phyloP scores from a whole-genome alignment of 2,113 vertebrate genomes.

The Paradoxurus hermaphroditus region DNA sequence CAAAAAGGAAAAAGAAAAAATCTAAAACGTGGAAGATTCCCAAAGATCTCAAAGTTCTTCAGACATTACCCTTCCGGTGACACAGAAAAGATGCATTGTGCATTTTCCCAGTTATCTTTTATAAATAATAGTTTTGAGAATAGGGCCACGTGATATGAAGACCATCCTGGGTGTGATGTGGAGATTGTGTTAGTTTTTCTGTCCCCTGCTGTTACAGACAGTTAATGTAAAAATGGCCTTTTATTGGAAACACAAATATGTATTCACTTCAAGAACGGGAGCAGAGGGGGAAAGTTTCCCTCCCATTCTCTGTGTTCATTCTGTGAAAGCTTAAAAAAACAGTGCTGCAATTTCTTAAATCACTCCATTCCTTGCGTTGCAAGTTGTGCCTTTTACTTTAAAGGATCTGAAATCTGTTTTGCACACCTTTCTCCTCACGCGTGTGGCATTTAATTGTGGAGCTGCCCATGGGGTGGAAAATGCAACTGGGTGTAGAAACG shows the following conservation, averaged over 20 bases:
- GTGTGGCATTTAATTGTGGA: slow-evolving; percentile 64
- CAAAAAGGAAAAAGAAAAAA: slow-evolving; percentile 43
- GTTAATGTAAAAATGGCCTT: slow-evolving; percentile 80
- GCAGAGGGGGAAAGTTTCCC: slow-evolving; percentile 74
- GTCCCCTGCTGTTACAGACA: slow-evolving; percentile 79
- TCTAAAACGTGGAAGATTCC: slow-evolving; percentile 74
- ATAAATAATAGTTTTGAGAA: slow-evolving; percentile 80
- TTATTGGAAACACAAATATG: slow-evolving; percentile 79
- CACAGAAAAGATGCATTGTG: slow-evolving; percentile 68
- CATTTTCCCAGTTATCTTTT: slow-evolving; percentile 72
- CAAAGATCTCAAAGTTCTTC: slow-evolving; percentile 79
- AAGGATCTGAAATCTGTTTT: slow-evolving; percentile 55
- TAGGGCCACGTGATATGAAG: slow-evolving; percentile 75
- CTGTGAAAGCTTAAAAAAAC: slow-evolving; percentile 58
- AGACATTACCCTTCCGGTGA: neutral
- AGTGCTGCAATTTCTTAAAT: slow-evolving; percentile 63
- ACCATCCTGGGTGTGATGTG: slow-evolving; percentile 79
- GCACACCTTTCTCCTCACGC: slow-evolving; percentile 54
- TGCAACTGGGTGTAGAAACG: neutral
- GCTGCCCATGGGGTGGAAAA: slow-evolving; percentile 57
- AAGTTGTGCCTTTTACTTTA: slow-evolving; percentile 57
- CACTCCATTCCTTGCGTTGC: slow-evolving; percentile 55
- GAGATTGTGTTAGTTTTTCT: slow-evolving; percentile 79
- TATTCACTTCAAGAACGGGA: slow-evolving; percentile 76
- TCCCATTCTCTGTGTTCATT: slow-evolving; percentile 66